phyloP scores from a whole-genome alignment of 1,140 invertebrate species.

The Drosophila nasuta region DNA sequence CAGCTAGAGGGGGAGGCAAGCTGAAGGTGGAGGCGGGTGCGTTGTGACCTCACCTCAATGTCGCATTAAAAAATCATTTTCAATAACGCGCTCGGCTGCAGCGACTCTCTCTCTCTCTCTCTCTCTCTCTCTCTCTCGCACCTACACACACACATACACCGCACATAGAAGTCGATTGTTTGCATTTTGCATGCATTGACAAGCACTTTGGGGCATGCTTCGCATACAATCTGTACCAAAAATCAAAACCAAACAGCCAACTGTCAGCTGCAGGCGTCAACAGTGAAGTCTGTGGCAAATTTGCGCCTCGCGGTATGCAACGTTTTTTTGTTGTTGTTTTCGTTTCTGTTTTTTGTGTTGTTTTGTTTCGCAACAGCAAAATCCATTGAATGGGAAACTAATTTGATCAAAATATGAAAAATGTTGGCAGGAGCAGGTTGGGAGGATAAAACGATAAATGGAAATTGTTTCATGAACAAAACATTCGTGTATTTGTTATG shows the following conservation, averaged over 20 bases:
- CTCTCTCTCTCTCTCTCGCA: too few species aligned
- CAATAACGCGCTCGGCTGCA: slow-evolving; percentile 74
- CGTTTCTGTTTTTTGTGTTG: neutral
- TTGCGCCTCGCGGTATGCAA: slow-evolving; percentile 27
- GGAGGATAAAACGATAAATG: too few species aligned
- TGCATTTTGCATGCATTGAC: slow-evolving; percentile 62
- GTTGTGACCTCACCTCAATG: slow-evolving; percentile 51
- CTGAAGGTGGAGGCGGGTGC: slow-evolving; percentile 2
- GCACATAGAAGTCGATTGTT: slow-evolving; percentile 47
- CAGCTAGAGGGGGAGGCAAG: neutral
- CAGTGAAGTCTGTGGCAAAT: slow-evolving; percentile 3
- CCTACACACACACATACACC: neutral
- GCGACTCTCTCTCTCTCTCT: neutral
- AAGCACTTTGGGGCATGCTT: slow-evolving; percentile 43
- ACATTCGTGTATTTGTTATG: too few species aligned
- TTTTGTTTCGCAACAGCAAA: neutral
- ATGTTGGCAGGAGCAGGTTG: neutral
- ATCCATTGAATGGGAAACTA: neutral
- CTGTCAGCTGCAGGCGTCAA: slow-evolving; percentile 31
- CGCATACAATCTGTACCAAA: neutral
- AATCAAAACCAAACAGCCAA: slow-evolving; percentile 8
- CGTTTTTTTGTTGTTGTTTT: neutral
- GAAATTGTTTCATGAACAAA: too few species aligned
- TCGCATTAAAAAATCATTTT: slow-evolving; percentile 80
- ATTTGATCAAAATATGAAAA: slow-evolving; percentile 1